Evolutionary conservation across 1,140 invertebrate species (phyloP).

Genomic region (Aphaenogaster ashmeadi): DNA sequence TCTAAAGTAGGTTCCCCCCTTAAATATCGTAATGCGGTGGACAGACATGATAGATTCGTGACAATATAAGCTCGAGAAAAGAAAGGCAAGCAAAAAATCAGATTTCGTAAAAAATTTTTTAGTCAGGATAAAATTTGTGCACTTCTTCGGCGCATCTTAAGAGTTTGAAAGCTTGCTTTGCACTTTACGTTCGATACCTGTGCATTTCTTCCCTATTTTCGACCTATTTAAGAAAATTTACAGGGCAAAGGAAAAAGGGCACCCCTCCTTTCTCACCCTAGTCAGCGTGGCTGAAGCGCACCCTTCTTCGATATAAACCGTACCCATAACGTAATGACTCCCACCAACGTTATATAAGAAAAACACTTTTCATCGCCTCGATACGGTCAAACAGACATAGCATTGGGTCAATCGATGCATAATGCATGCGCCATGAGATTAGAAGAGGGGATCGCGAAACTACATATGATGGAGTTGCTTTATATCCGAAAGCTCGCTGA

Average conservation of each 20-base stretch:
- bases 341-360: conserved; percentile 22
- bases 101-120: background rate
- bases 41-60: background rate
- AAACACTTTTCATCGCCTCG: conserved; percentile 46
- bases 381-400: conserved; percentile 62
- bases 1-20: too few relatives aligned
- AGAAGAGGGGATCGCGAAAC: conserved; percentile 69
- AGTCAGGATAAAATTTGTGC: background rate
- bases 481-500: conserved; percentile 66
- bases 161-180: background rate
- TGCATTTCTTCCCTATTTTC: background rate
- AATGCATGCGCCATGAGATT: conserved; percentile 77
- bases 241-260: background rate
- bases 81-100: background rate
- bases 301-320: conserved; percentile 15
- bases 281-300: background rate
- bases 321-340: conserved; percentile 34
- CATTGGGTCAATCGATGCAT: conserved; percentile 72
- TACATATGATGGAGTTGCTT: conserved; percentile 67
- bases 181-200: background rate
- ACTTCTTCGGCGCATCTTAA: background rate
- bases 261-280: background rate
- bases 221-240: conserved; percentile 10
- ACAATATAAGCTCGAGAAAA: background rate
- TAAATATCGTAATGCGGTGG: background rate